phyloP scores from a whole-genome alignment of 2,113 vertebrate species.

The human region DNA sequence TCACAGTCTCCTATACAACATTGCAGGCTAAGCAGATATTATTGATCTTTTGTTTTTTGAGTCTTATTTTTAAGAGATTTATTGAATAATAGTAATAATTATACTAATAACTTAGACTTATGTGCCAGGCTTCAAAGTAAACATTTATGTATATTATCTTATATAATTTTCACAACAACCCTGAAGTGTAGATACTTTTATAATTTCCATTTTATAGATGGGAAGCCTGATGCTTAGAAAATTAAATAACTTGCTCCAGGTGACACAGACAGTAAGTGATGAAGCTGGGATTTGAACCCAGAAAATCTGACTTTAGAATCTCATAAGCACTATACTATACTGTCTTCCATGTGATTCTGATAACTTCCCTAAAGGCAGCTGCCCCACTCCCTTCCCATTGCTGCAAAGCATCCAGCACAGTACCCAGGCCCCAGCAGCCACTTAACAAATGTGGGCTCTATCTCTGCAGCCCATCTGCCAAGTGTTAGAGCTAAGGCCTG shows the following conservation, averaged over 20 bases:
- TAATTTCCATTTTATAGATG: background rate
- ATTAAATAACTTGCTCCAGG: background rate
- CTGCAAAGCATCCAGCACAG: background rate
- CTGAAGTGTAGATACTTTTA: background rate
- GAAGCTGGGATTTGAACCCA: background rate
- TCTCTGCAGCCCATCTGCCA: background rate
- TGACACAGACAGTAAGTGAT: background rate
- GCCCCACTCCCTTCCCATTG: background rate
- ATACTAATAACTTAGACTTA: conserved; percentile 1
- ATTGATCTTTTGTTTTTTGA: background rate
- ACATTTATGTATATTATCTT: background rate
- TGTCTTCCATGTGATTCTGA: background rate
- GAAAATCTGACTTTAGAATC: background rate
- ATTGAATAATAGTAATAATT: background rate
- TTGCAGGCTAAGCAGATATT: background rate
- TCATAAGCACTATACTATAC: background rate
- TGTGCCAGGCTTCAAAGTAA: background rate
- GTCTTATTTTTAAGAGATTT: background rate
- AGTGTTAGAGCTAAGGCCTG: background rate
- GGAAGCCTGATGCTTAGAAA: conserved; percentile 16
- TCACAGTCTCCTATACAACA: background rate
- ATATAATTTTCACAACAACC: conserved; percentile 17
- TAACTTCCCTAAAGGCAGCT: background rate
- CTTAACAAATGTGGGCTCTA: background rate
- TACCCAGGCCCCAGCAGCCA: background rate